Conservation (phyloP, 2,113 vertebrate species). For the Fulica atra region DNA sequence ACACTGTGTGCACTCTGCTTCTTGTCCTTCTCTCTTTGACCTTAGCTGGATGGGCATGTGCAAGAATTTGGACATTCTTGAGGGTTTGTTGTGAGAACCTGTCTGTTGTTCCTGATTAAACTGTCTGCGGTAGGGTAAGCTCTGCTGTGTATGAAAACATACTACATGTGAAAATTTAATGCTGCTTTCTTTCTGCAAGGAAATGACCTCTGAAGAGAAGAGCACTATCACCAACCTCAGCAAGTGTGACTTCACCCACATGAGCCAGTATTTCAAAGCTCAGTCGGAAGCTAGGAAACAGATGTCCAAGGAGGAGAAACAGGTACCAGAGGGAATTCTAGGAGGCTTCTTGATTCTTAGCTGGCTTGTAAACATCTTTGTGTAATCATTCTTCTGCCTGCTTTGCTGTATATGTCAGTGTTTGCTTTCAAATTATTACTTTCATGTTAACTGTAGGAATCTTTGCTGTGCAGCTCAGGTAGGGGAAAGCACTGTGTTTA, state of each 20-base stretch:
- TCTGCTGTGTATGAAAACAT: background rate
- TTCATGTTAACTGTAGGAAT: background rate
- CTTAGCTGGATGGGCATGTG: background rate
- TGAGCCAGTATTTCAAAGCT: slow-evolving; percentile 93
- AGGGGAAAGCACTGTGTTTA: background rate
- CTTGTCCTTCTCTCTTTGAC: background rate
- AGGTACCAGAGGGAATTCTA: slow-evolving; percentile 73
- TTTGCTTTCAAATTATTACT: background rate
- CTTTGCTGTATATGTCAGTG: background rate
- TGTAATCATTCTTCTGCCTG: background rate
- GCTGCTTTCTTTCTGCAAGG: slow-evolving; percentile 74
- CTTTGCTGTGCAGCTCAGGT: background rate
- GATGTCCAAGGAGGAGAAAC: slow-evolving; percentile 96
- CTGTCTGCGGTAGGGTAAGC: background rate
- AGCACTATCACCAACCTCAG: slow-evolving; percentile 87
- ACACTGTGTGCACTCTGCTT: background rate
- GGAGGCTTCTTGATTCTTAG: background rate
- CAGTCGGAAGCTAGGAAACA: slow-evolving; percentile 93
- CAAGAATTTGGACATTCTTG: background rate
- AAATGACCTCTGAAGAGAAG: slow-evolving; percentile 95
- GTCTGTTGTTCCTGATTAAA: background rate
- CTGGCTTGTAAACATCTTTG: background rate
- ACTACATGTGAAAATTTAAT: background rate
- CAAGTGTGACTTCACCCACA: slow-evolving; percentile 93
- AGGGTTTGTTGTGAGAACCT: background rate